These are phyloP conservation scores for Masticophis lateralis DNA, from an alignment of 2,797 vertebrate genomes.

Conservation along the genomic window DNA sequence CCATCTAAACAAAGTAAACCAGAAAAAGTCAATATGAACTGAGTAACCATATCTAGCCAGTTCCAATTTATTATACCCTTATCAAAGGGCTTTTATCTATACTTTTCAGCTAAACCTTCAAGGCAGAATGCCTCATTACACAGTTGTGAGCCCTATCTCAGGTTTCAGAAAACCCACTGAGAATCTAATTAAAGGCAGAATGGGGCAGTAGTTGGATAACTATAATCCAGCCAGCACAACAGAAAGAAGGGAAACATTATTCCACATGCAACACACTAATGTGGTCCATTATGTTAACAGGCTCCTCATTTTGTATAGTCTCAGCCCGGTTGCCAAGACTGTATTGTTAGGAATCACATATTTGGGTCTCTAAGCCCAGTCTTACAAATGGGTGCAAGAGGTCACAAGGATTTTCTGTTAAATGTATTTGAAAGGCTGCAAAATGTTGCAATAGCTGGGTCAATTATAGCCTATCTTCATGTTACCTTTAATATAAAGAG, in stretches of 20 bases:
- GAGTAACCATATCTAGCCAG: not conserved
- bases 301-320: slow-evolving; percentile 9
- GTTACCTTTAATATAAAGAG: not conserved
- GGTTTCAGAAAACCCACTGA: slow-evolving; percentile 15
- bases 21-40: slow-evolving; percentile 15
- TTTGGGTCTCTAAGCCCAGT: not conserved
- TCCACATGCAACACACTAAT: slow-evolving; percentile 24
- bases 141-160: slow-evolving; percentile 33
- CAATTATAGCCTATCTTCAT: not conserved
- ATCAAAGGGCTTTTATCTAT: slow-evolving; percentile 27
- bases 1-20: not conserved
- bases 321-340: not conserved
- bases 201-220: slow-evolving; percentile 27
- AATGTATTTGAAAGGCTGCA: not conserved
- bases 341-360: not conserved
- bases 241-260: slow-evolving; percentile 7
- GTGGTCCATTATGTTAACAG: slow-evolving; percentile 29
- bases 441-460: not conserved
- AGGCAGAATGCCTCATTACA: slow-evolving; percentile 41
- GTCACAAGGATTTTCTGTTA: not conserved
- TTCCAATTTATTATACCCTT: not conserved
- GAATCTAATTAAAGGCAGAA: slow-evolving; percentile 53
- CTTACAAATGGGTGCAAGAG: not conserved
- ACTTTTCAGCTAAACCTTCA: slow-evolving; percentile 21
- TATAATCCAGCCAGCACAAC: slow-evolving; percentile 30